A percentile compares a stretch with the other conserved stretches of the same genome.
Conservation (phyloP, 2,888 invertebrate genomes). For the Nomada fabriciana region DNA sequence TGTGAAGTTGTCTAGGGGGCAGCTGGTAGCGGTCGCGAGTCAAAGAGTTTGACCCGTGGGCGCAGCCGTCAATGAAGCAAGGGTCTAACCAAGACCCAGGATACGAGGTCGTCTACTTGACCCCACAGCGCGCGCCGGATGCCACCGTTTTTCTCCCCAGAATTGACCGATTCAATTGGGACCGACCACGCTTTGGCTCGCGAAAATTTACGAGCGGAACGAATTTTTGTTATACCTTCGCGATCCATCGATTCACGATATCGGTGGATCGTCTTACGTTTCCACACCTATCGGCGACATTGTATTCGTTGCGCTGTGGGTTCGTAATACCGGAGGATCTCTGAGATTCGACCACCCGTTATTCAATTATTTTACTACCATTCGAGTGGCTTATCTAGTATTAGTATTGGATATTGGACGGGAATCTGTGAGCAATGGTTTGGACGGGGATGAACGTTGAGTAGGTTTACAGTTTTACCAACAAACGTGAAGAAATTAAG, state of each 20-base stretch:
- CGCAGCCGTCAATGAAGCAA: slow-evolving; percentile 77
- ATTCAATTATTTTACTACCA: too few species aligned
- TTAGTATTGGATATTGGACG: too few species aligned
- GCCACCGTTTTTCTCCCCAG: slow-evolving; percentile 80
- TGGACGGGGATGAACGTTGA: too few species aligned
- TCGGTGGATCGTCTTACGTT: too few species aligned
- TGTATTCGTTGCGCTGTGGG: too few species aligned
- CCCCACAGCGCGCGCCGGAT: slow-evolving; percentile 83
- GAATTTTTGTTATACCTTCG: not conserved
- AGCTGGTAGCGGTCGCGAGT: slow-evolving; percentile 81
- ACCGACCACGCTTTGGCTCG: slow-evolving; percentile 58
- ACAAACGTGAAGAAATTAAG: too few species aligned
- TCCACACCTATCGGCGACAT: too few species aligned
- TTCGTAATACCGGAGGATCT: too few species aligned
- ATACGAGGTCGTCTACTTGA: slow-evolving; percentile 83
- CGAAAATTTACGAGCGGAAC: slow-evolving; percentile 64
- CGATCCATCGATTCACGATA: not conserved
- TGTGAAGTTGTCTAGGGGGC: slow-evolving; percentile 77
- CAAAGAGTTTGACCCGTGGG: slow-evolving; percentile 81
- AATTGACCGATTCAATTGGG: slow-evolving; percentile 78
- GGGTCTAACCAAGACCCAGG: slow-evolving; percentile 81
- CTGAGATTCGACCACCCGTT: too few species aligned
- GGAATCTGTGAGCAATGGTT: too few species aligned
- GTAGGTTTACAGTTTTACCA: too few species aligned
- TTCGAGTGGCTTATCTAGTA: too few species aligned